phyloP scores from a whole-genome alignment of 2,113 vertebrate species.

The Aptenodytes forsteri region DNA sequence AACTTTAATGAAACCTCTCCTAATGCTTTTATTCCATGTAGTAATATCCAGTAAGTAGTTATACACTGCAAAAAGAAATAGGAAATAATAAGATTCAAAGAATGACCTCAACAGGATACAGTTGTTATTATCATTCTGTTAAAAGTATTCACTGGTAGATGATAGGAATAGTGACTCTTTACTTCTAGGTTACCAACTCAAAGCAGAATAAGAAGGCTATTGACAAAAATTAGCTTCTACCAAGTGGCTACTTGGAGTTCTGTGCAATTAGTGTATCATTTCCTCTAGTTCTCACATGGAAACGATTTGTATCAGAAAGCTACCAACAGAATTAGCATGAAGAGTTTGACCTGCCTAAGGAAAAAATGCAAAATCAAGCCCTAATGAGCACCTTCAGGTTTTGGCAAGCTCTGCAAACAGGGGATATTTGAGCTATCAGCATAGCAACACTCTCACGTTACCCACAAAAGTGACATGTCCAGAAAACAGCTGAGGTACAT shows the following conservation, averaged over 20 bases:
- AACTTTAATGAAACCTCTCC: slow-evolving; percentile 80
- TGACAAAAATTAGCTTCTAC: not conserved
- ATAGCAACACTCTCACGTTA: not conserved
- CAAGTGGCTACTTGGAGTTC: not conserved
- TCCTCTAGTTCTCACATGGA: not conserved
- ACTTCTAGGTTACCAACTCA: not conserved
- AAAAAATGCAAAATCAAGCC: not conserved
- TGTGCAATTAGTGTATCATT: not conserved
- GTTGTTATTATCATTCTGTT: not conserved
- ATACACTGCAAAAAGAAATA: slow-evolving; percentile 69
- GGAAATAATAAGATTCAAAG: not conserved
- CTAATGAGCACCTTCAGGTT: not conserved
- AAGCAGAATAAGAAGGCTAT: not conserved
- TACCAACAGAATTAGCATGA: not conserved
- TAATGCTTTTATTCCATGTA: slow-evolving; percentile 79
- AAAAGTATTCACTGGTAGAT: not conserved
- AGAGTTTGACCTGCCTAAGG: not conserved
- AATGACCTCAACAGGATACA: not conserved
- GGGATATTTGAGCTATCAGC: not conserved
- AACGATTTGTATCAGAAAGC: not conserved
- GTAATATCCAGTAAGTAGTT: slow-evolving; percentile 82
- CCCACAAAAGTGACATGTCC: not conserved
- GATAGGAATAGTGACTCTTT: not conserved
- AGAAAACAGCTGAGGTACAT: not conserved
- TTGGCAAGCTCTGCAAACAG: not conserved